Base-by-base conservation (phyloP, 1,140 invertebrate species). In the Aphaenogaster ashmeadi region DNA sequence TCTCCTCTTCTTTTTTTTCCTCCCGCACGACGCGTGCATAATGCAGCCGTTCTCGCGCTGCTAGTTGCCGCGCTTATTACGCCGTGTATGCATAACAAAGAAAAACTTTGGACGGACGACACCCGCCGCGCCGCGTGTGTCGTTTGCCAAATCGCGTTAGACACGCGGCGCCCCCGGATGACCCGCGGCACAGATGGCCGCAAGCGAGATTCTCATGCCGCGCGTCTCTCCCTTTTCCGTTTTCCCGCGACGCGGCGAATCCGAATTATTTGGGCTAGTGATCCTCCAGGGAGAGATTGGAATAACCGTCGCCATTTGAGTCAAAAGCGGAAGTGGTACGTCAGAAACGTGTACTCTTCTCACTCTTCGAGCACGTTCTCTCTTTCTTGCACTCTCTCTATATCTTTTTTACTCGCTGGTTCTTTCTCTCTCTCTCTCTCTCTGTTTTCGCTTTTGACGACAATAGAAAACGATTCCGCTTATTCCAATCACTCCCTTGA, bases 51-150 rank as follows among this genome's bases (percentile, higher is more conserved):
- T 15, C 79, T 67, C 58, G 60, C 33, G 75, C 27, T 6, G 33
- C n/a, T 44, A 21, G 62, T 47, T 36, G 58, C 21, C 60, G 62
- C n/a, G 52, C 79, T 83, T 83, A 58, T 83, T 83, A 83, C 38
- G 54, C 6, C 38, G 38, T 60, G 47, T 83, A 83, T 60, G 67
- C 80, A 60, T 74, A 58, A 83, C 80, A 83, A 83, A 74, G 80
- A 83, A 83, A 72, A 83, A 83, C 38, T 44, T 83, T 33, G 66
- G 18, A 5, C 8, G 78, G 21, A 54, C 62, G 47, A 44, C 77
- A 44, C 54, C 21, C 13, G 1, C 21, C 5, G 41, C 36, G 74
- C 15, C 79, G 18, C 38, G 79, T 44, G 52, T 83, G 66, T 83
- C 64, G 44, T 58, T 83, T 83, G 79, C 8, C 47, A 72, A 83